Evolutionary conservation across 2,797 vertebrate species (phyloP), one percentile per base, ranked within the genome.

Genomic region (Gadopsis marmoratus): DNA sequence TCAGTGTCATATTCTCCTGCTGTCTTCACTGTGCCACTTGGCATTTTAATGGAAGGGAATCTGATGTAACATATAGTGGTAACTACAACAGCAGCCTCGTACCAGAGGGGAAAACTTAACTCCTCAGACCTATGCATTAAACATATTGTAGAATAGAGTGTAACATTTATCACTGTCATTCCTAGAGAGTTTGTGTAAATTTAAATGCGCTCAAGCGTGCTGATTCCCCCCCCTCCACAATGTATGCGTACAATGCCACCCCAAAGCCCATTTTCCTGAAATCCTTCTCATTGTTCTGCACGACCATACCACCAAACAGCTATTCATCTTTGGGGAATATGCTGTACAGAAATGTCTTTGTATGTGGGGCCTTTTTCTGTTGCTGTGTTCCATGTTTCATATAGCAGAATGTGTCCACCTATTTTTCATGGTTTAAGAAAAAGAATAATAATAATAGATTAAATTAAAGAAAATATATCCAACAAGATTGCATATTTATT

Each of bases 101-200:
- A 94, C 94, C 95, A 95, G 95, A 94, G 94, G 94, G 94, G 93
- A 93, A 95, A 95, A 95, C 95, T 96, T 96, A 96, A 96, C 95
- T 95, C 94, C 94, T 95, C 95, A 96, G 95, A 97, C 97, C 97
- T 95, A 98, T 97, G 97, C 96, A 97, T 98, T 98, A 98, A 99
- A 99, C 98, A 99, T 99, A 99, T 98, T 98, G 98, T 98, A 97
- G 97, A 97, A 97, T 98, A 98, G 97, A 97, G 97, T 98, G 96
- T 97, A 95, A 97, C 98, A 99, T 99, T 98, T 97, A 99, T 99
- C 98, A 99, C 97, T 99, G 98, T 99, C 98, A 99, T 97, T 96
- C 94, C 88, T 96, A 96, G 96, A 95, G 94, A 98, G 98, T 99
- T 99, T 99, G 98, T 99, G 98, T 99, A 99, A 99, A 99, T 99